These are phyloP conservation scores for Psylliodes chrysocephalus DNA, from an alignment of 2,888 invertebrate genomes.

Conservation along the genomic window DNA sequence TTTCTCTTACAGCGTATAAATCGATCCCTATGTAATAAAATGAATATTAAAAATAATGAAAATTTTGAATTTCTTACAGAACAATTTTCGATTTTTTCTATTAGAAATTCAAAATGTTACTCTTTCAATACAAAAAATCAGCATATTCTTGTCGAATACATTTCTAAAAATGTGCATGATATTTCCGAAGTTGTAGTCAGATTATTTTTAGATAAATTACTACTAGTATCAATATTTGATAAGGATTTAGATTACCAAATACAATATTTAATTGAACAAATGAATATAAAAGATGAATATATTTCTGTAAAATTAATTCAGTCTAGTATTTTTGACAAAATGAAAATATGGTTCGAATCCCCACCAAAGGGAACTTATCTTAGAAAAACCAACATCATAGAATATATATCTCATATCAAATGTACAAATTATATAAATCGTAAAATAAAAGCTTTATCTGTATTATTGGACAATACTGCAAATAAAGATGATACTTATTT, in stretches of 20 bases:
- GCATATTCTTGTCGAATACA: neutral
- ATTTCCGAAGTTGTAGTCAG: neutral
- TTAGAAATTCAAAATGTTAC: neutral
- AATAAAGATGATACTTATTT: neutral
- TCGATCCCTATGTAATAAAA: neutral
- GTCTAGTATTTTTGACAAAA: neutral
- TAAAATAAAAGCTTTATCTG: no score
- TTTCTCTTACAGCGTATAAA: neutral
- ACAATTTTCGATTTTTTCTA: neutral
- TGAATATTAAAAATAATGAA: neutral
- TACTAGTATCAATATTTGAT: neutral
- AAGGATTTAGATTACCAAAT: conserved; percentile 1
- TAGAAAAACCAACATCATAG: neutral
- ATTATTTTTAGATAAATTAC: conserved; percentile 1
- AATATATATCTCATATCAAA: no score
- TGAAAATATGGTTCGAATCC: conserved; percentile 5
- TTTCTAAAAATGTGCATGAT: neutral
- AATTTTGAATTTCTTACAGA: neutral
- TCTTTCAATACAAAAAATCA: neutral
- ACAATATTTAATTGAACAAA: neutral
- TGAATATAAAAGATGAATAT: neutral
- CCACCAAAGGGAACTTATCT: neutral
- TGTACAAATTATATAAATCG: no score
- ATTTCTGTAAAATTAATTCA: neutral
- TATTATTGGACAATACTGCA: no score